A percentile compares a stretch with the other conserved stretches of the same genome.
Conservation (phyloP, 2,888 invertebrate genomes). For the Drosophila parthenogenetica region DNA sequence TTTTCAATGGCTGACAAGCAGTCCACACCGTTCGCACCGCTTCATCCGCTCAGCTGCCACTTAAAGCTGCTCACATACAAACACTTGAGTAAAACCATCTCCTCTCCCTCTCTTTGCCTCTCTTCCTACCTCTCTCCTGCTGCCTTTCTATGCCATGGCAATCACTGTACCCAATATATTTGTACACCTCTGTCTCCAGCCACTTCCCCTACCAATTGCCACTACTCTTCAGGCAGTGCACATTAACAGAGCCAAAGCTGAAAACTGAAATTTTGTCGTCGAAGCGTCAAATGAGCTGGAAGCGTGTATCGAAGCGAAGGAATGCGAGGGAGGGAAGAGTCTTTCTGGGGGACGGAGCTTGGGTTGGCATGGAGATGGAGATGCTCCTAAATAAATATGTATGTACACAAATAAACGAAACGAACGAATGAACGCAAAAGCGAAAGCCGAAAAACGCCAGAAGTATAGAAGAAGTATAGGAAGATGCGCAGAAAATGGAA, state of each 20-base stretch:
- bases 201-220: neutral
- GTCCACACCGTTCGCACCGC: slow-evolving; percentile 8
- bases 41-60: slow-evolving; percentile 54
- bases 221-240: slow-evolving; percentile 28
- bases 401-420: slow-evolving; percentile 65
- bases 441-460: slow-evolving; percentile 48
- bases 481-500: slow-evolving; percentile 49
- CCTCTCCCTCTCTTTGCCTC: neutral
- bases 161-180: slow-evolving; percentile 45
- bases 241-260: slow-evolving; percentile 65
- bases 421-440: slow-evolving; percentile 47
- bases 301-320: slow-evolving; percentile 59
- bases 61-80: slow-evolving; percentile 68
- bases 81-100: slow-evolving; percentile 43
- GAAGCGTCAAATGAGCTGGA: slow-evolving; percentile 80
- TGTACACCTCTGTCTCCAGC: slow-evolving; percentile 45
- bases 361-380: neutral
- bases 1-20: slow-evolving; percentile 64
- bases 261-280: slow-evolving; percentile 77
- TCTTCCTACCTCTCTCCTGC: too few relatives aligned
- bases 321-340: slow-evolving; percentile 1
- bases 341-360: neutral
- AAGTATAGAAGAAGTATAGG: neutral
- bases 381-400: slow-evolving; percentile 75
- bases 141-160: slow-evolving; percentile 8